Conservation (phyloP, 2,113 vertebrate species). For the Malurus melanocephalus region DNA sequence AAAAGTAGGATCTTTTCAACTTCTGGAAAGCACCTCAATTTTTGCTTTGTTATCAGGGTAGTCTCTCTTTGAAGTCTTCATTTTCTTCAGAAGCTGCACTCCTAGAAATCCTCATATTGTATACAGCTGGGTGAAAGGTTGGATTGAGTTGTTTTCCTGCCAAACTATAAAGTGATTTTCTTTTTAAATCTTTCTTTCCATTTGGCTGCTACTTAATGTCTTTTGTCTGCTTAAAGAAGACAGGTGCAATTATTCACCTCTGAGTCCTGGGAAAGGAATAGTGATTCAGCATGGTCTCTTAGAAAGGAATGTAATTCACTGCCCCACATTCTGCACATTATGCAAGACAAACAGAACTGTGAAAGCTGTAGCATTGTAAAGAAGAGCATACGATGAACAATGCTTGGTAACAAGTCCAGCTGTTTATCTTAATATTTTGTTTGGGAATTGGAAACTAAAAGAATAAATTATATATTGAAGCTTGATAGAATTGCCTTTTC, state of each 20-base stretch:
- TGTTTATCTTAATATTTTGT: conserved; percentile 26
- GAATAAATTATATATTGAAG: neutral
- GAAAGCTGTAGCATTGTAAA: neutral
- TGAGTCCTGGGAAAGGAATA: conserved; percentile 30
- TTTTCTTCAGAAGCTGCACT: neutral
- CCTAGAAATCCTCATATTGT: conserved; percentile 4
- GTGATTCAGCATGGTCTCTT: conserved; percentile 22
- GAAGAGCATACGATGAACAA: neutral
- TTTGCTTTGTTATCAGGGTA: neutral
- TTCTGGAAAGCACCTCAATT: neutral
- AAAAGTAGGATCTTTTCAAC: neutral
- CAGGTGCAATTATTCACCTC: conserved; percentile 55
- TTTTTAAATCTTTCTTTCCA: conserved; percentile 30
- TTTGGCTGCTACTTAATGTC: conserved; percentile 36
- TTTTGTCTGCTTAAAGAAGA: conserved; percentile 56
- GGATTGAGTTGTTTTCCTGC: conserved; percentile 41
- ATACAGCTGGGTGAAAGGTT: neutral
- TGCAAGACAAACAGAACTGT: conserved; percentile 6
- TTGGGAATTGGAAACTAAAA: neutral
- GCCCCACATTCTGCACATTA: neutral
- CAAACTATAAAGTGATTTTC: conserved; percentile 28
- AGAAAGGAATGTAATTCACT: conserved; percentile 4
- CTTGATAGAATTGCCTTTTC: neutral
- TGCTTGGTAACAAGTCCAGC: neutral
- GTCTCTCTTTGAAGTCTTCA: neutral